Base-by-base conservation (phyloP, 2,888 invertebrate genomes). In the Notocelia uddmanniana region DNA sequence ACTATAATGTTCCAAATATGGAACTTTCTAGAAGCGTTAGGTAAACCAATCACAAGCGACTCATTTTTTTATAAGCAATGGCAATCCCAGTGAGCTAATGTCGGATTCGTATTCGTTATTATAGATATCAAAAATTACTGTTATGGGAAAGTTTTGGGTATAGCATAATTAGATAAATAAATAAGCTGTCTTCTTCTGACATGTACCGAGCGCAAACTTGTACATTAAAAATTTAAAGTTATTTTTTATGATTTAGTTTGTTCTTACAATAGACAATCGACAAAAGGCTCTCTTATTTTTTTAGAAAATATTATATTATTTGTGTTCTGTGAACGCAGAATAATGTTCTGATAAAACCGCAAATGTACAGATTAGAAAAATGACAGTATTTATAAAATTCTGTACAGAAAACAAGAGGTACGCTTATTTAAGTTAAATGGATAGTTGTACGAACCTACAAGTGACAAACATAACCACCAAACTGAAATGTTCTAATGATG, bases 41-140 rank as follows among this genome's bases (percentile, higher is more conserved):
- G 91, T 93, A 93, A 93, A 93, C 93, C 93, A 93, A 93, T 92
- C 93, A 93, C 92, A 92, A 90, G 90, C 91, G 87, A 73, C 62
- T 76, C 71, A 73, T 75, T 71, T 77, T 79, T 81, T 81, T 79
- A 78, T 83, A 85, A 85, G 89, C 87, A 88, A 92, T 90, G 91
- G 90, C 92, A 92, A 89, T 89, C 85, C 90, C 89, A 87, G 85
- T 85, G 88, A 89, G 87, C 90, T 88, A 90, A 92, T 91, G 91
- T 93, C 92, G 92, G 93, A 90, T 90, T 90, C 84, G 70, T 70
- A 52, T 71, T 54, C 64, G 58, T 64, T 58, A 63, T 69, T 48
- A 68, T 50, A 73, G 31, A 68, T 69, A 74, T 52, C 41, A 67
- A 74, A 70, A 69, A 72, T 19, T 54, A 67, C n/a, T 83, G 76